These are phyloP conservation scores for Gambelia wislizenii DNA, from an alignment of 2,797 vertebrate species.

Conservation along the genomic window DNA sequence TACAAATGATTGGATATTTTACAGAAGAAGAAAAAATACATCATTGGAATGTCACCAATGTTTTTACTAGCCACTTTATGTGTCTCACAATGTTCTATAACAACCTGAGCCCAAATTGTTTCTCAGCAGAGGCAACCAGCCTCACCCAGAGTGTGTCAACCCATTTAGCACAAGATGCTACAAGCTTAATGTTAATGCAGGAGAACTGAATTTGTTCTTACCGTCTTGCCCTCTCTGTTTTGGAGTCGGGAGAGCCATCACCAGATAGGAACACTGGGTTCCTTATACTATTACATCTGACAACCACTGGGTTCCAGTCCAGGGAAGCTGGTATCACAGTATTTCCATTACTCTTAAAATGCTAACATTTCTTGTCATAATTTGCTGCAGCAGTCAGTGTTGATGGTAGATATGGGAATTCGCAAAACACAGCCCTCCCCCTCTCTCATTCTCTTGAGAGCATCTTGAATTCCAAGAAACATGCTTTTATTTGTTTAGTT, in stretches of 20 bases:
- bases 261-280: neutral
- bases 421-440: neutral
- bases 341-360: neutral
- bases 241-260: neutral
- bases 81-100: neutral
- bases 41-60: neutral
- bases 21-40: neutral
- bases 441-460: neutral
- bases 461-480: neutral
- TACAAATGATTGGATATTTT: neutral
- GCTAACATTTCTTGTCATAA: neutral
- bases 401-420: neutral
- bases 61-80: neutral
- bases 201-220: neutral
- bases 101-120: neutral
- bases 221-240: neutral
- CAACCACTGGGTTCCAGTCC: neutral
- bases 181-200: neutral
- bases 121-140: neutral
- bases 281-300: neutral
- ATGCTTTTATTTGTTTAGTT: neutral
- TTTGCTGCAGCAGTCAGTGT: neutral
- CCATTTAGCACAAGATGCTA: neutral
- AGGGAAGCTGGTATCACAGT: neutral
- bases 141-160: no score